Percentiles rank a stretch among this genome's conserved stretches.
Evolutionary conservation across 2,888 invertebrate genomes (phyloP).

Genomic region (Drosophila parthenogenetica): DNA sequence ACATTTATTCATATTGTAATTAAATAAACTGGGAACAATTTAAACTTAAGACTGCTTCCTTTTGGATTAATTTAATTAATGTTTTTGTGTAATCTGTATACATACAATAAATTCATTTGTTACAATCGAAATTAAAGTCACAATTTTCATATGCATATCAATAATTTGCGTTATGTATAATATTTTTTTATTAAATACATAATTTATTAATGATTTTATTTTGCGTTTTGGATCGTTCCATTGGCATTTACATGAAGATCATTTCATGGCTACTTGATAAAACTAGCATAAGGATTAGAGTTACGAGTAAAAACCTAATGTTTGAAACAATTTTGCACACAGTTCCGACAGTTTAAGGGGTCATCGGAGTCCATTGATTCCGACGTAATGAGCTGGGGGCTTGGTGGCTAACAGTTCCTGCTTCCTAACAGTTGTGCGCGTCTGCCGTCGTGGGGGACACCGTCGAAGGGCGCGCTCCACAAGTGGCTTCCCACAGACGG

Average conservation of each 20-base stretch:
- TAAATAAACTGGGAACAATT: background rate
- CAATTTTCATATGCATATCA: constrained; percentile 41
- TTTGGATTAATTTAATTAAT: constrained; percentile 5
- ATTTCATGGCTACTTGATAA: constrained; percentile 54
- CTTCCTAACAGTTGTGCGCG: constrained; percentile 59
- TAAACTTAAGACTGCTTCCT: background rate
- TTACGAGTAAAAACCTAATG: constrained; percentile 53
- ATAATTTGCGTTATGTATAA: background rate
- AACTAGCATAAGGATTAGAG: constrained; percentile 53
- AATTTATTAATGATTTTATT: constrained; percentile 22
- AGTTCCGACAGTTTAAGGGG: constrained; percentile 42
- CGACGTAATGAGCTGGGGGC: constrained; percentile 18
- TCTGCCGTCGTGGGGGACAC: constrained; percentile 79
- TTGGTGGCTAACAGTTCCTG: constrained; percentile 24
- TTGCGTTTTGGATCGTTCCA: constrained; percentile 10
- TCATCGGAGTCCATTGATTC: constrained; percentile 9
- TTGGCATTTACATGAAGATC: constrained; percentile 52
- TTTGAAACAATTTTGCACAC: constrained; percentile 69
- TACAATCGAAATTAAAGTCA: constrained; percentile 49
- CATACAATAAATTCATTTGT: constrained; percentile 55
- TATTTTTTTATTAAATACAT: constrained; percentile 6
- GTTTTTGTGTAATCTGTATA: constrained; percentile 27
- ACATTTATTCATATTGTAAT: background rate
- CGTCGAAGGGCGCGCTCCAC: constrained; percentile 80
- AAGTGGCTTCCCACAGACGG: constrained; percentile 83